phyloP scores from a whole-genome alignment of 2,888 invertebrate species.

The Pseudoips prasinana region DNA sequence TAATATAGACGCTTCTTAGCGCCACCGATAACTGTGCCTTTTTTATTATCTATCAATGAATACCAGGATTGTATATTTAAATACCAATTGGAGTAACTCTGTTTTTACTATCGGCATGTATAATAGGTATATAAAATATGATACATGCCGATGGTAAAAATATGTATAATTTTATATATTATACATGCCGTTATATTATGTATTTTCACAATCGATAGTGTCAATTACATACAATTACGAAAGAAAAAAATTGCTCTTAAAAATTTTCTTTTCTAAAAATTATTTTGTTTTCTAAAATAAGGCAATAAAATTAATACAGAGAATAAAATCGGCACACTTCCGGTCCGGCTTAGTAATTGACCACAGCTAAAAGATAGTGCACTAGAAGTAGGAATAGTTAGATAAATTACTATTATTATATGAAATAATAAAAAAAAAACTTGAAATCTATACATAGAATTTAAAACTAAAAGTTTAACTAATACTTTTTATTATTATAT shows the following conservation, averaged over 20 bases:
- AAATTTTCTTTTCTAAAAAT: conserved; percentile 4
- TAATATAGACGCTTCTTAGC: conserved; percentile 63
- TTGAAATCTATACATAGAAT: conserved; percentile 81
- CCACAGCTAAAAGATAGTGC: conserved; percentile 79
- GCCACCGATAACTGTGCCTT: conserved; percentile 56
- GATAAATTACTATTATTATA: conserved; percentile 76
- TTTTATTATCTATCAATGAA: conserved; percentile 25
- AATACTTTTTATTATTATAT: conserved; percentile 79
- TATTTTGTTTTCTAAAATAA: conserved; percentile 12
- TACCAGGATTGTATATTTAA: conserved; percentile 8
- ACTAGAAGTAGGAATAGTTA: conserved; percentile 77
- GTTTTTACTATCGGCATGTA: too few species aligned
- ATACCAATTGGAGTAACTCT: too few species aligned
- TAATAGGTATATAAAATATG: too few species aligned
- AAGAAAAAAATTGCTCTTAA: conserved; percentile 9
- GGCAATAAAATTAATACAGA: conserved; percentile 15
- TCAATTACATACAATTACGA: conserved; percentile 24
- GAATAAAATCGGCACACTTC: conserved; percentile 50
- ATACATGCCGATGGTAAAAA: too few species aligned
- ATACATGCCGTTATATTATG: background rate
- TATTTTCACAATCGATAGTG: conserved; percentile 7
- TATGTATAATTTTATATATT: conserved; percentile 11
- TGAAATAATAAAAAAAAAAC: conserved; percentile 59
- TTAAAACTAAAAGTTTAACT: conserved; percentile 78
- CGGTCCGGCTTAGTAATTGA: conserved; percentile 66